Base-by-base conservation (phyloP, 2,888 invertebrate species). In the Apotomis turbidana region DNA sequence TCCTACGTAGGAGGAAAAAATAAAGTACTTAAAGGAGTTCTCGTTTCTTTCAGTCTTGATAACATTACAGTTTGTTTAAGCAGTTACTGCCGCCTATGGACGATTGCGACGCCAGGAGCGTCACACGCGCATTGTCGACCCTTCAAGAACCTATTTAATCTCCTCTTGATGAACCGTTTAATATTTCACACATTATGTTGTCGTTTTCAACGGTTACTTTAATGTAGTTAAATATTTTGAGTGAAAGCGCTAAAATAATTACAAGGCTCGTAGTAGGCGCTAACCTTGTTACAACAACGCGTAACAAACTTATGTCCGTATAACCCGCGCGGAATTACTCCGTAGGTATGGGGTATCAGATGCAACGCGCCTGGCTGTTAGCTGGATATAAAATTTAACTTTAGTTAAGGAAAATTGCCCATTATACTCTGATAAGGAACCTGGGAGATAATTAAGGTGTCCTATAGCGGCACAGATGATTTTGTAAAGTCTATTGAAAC, bases 141-240 rank as follows among this genome's bases (percentile, higher is more conserved):
- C 4, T 3, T 41, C 6, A 41, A 41, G 6, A 41, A 41, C 41
- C 41, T 41, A 41, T 41, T 41, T 6, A 41, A 1, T 4, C 41
- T 5, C 6, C 41, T 41, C 41, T 41, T 41, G 41, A 41, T 2
- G 41, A 41, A 41, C 0, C 41, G 8, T 13, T 60, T 44, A 44
- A 60, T n/a, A 15, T 9, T 60, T 41, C 4, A 10, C 52, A 46
- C 67, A 61, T 70, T 58, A 71, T 58, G 49, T 27, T 62, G 62
- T 52, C 10, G 64, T 36, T 55, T 49, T 15, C 52, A 64, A 74
- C 61, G 70, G 27, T 68, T 62, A 61, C 67, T 67, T 27, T 74
- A 77, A 78, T 76, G 68, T 78, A 78, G 79, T 79, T 79, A 77
- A 78, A 80, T 78, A 79, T 74, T 77, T 74, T 70, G 74, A 59